phyloP scores from a whole-genome alignment of 2,797 vertebrate genomes.

The Myripristis jacobus region DNA sequence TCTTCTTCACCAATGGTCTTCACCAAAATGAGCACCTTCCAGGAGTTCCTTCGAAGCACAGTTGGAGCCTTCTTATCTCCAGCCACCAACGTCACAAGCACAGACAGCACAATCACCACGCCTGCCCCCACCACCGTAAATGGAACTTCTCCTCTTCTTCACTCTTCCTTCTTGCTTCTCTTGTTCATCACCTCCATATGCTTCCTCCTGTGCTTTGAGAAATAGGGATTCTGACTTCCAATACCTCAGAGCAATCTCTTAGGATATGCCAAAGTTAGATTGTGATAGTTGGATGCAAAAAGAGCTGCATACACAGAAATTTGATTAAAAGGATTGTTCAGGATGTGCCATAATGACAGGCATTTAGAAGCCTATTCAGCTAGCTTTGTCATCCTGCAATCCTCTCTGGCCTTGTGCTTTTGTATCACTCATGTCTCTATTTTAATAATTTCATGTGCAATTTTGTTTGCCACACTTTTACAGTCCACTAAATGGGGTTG shows the following conservation, averaged over 20 bases:
- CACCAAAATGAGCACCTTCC: not conserved
- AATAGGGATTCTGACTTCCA: slow-evolving; percentile 1
- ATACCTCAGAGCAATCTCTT: not conserved
- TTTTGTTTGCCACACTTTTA: no score
- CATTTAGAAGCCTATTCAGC: no score
- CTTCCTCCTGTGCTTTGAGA: slow-evolving; percentile 4
- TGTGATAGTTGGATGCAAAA: no score
- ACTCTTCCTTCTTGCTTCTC: not conserved
- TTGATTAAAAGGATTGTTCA: no score
- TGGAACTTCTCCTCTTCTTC: accelerated
- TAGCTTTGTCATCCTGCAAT: no score
- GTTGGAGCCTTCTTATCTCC: slow-evolving; percentile 43
- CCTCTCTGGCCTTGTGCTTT: no score
- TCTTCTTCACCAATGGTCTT: not conserved
- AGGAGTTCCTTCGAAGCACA: not conserved
- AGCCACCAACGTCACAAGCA: not conserved
- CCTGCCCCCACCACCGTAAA: not conserved
- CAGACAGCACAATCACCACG: not conserved
- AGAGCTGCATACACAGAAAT: no score
- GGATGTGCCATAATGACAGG: no score
- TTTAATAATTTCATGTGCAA: no score
- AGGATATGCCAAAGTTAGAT: no score
- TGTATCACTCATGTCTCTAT: no score
- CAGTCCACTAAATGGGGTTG: no score
- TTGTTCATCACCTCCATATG: not conserved